Evolutionary conservation across 2,797 vertebrate genomes (phyloP), one percentile per base, ranked within the genome.

Genomic region (Pipistrellus nathusii): DNA sequence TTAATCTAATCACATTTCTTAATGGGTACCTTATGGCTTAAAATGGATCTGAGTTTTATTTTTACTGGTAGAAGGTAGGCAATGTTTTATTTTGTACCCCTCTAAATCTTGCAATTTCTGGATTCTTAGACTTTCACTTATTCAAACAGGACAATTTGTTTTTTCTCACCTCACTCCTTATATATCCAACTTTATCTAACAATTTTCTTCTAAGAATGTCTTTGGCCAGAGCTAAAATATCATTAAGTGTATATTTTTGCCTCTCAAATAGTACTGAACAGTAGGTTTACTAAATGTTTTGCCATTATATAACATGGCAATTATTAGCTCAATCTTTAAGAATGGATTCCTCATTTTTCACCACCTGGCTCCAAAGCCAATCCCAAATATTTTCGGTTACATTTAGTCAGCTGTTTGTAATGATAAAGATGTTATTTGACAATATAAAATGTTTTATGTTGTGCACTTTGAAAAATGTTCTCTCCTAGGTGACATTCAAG

Each of bases 351-450:
- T 85, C 4, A 27, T 4, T 76, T 3, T 44, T 8, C 8, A 15
- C 2, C 23, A 62, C 13, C 46, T 27, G 15, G 21, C 17, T 66
- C 21, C 5, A 51, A 73, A 72, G 20, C 5, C 15, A 57, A 41
- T 30, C 38, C 1, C 53, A 77, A 86, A 38, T 88, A 85, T 44
- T 90, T 77, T 30, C 48, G 10, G 13, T 57, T 94, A 23, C 35
- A 68, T n/a, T 80, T 44, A 72, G 15, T 72, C 27, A 83, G 44
- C 21, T 71, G 13, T 30, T 72, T 72, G 71, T 30, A 75, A 4
- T 44, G n/a, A 69, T 73, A 89, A 92, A 85, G 18, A 91, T 81
- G 18, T 20, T 82, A n/a, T 17, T 77, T 82, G 82, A 92, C 72
- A 90, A 59, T 8, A 85, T 81, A 87, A 82, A 46, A 27, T 17